A percentile compares a stretch with the other conserved stretches of the same genome.
Evolutionary conservation across 2,113 vertebrate species (phyloP).

Genomic region (Hydrolagus affinis): DNA sequence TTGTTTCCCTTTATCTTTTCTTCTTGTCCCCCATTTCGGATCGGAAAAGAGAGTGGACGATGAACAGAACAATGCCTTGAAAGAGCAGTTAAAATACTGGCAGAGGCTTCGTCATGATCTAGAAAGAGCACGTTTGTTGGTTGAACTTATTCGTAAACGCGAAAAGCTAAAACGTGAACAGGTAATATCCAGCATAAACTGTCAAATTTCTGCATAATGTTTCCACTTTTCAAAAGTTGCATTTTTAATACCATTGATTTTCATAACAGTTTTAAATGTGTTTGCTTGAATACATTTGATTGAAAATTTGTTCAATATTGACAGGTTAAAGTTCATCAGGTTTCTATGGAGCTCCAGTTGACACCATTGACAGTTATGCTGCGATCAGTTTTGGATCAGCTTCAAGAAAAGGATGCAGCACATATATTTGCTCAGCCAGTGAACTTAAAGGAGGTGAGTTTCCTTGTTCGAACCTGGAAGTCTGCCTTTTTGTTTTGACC

Average conservation of each 20-base stretch:
- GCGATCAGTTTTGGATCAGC: slow-evolving; percentile 74
- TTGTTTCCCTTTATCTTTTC: background rate
- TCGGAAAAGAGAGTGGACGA: slow-evolving; percentile 72
- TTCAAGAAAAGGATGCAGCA: slow-evolving; percentile 87
- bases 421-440: slow-evolving; percentile 88
- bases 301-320: slow-evolving; percentile 10
- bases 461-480: background rate
- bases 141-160: slow-evolving; percentile 89
- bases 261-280: background rate
- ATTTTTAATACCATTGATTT: background rate
- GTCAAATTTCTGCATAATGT: background rate
- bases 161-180: slow-evolving; percentile 96
- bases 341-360: slow-evolving; percentile 79
- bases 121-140: slow-evolving; percentile 79
- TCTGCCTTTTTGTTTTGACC: background rate
- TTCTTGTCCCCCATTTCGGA: background rate
- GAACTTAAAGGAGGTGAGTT: slow-evolving; percentile 75
- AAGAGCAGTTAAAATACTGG: slow-evolving; percentile 91
- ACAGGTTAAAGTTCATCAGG: slow-evolving; percentile 85
- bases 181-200: slow-evolving; percentile 51
- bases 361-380: slow-evolving; percentile 86
- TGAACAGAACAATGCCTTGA: slow-evolving; percentile 80
- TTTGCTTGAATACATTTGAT: background rate
- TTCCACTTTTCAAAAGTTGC: background rate
- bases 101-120: slow-evolving; percentile 88